A percentile compares a stretch with the other conserved stretches of the same genome.
phyloP scores from a whole-genome alignment of 1,140 invertebrate genomes.

The Aethina tumida region DNA sequence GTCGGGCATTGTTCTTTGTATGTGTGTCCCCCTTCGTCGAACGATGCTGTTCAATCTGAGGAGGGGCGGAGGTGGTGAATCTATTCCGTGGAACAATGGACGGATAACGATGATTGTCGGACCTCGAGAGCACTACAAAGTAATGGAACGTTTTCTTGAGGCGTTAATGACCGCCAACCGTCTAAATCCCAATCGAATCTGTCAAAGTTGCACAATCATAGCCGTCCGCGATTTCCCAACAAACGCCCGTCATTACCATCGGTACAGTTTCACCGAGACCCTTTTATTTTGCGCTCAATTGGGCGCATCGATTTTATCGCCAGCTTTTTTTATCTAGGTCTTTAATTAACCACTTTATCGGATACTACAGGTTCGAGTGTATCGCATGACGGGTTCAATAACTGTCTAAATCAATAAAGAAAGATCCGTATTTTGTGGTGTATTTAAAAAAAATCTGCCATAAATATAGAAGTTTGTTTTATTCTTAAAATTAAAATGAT shows the following conservation, averaged over 20 bases:
- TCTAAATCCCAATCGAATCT: slow-evolving; percentile 23
- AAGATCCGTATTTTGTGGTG: too few species aligned
- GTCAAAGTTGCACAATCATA: slow-evolving; percentile 31
- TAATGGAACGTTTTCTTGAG: slow-evolving; percentile 30
- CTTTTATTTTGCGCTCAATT: too few species aligned
- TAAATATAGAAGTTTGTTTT: too few species aligned
- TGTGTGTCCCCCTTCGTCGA: slow-evolving; percentile 11
- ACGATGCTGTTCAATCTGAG: slow-evolving; percentile 26
- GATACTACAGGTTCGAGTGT: too few species aligned
- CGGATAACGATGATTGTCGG: slow-evolving; percentile 32
- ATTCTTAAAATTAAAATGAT: too few species aligned
- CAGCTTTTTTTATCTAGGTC: too few species aligned
- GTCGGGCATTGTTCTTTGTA: slow-evolving; percentile 24
- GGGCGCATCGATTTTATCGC: too few species aligned
- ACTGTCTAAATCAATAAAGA: too few species aligned
- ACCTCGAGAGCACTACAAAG: slow-evolving; percentile 25
- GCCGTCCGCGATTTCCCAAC: slow-evolving; percentile 21
- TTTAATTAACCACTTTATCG: too few species aligned
- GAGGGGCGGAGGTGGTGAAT: slow-evolving; percentile 8
- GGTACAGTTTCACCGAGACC: not conserved
- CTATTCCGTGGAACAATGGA: slow-evolving; percentile 25
- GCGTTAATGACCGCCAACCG: slow-evolving; percentile 30
- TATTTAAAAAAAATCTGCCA: too few species aligned
- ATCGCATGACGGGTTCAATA: too few species aligned
- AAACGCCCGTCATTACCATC: not conserved